phyloP scores from a whole-genome alignment of 2,888 invertebrate genomes.

The Drosophila aldrichi region DNA sequence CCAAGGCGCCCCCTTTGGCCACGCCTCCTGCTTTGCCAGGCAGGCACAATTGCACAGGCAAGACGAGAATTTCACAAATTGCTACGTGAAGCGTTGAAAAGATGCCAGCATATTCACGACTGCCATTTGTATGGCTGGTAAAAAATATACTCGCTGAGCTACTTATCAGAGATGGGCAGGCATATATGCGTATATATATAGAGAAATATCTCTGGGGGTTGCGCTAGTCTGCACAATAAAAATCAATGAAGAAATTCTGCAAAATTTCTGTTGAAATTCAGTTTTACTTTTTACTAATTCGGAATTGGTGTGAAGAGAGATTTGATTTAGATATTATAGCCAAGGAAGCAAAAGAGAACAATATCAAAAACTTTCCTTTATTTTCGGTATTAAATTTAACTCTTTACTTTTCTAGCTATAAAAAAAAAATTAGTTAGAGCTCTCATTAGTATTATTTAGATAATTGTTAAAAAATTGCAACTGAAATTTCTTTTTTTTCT shows the following conservation, averaged over 20 bases:
- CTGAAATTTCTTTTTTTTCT: conserved; percentile 1
- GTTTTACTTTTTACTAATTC: background rate
- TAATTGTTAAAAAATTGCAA: background rate
- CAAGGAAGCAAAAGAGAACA: background rate
- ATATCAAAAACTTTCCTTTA: background rate
- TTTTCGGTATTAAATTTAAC: background rate
- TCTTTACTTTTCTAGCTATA: background rate
- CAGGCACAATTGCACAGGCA: conserved; percentile 29
- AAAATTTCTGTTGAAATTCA: background rate
- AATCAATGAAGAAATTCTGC: conserved; percentile 20
- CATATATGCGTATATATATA: background rate
- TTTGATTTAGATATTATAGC: no score
- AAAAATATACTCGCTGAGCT: conserved; percentile 17
- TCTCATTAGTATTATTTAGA: background rate
- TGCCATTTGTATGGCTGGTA: conserved; percentile 13
- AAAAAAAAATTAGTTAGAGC: background rate
- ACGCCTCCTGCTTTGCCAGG: conserved; percentile 3
- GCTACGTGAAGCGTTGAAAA: conserved; percentile 77
- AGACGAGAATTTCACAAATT: conserved; percentile 77
- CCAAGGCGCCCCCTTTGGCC: background rate
- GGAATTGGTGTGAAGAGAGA: background rate
- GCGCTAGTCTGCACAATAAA: conserved; percentile 30
- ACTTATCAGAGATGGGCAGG: conserved; percentile 13
- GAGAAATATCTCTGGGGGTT: conserved; percentile 13
- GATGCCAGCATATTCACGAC: conserved; percentile 58